A percentile compares a stretch with the other conserved stretches of the same genome.
phyloP scores from a whole-genome alignment of 2,888 invertebrate genomes.

The Odontocolon sp. region DNA sequence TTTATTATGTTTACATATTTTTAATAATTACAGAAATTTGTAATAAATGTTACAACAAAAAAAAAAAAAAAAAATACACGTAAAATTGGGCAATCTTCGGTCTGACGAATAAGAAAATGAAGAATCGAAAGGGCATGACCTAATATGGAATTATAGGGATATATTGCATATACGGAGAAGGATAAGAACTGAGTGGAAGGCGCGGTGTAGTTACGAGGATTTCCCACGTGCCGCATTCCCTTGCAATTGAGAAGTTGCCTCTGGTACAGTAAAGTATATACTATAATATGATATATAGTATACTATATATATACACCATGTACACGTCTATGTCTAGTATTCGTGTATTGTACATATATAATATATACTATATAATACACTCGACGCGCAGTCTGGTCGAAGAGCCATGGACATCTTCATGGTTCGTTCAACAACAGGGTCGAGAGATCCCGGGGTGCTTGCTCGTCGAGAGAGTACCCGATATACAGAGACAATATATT shows the following conservation, averaged over 20 bases:
- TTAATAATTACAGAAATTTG: too few relatives aligned
- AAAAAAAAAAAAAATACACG: neutral
- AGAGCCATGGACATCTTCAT: conserved; percentile 59
- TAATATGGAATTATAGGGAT: neutral
- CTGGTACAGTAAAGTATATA: conserved; percentile 1
- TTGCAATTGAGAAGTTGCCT: conserved; percentile 41
- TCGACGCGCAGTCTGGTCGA: conserved; percentile 47
- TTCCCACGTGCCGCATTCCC: conserved; percentile 55
- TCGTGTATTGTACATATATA: neutral
- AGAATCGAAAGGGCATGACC: neutral
- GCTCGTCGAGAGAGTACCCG: conserved; percentile 7
- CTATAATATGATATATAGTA: conserved; percentile 3
- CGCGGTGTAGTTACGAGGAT: conserved; percentile 10
- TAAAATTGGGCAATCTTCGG: too few relatives aligned
- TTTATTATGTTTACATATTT: too few relatives aligned
- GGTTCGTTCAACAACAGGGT: conserved; percentile 67
- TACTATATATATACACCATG: conserved; percentile 6
- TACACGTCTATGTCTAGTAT: neutral
- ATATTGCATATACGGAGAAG: neutral
- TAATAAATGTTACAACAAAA: neutral
- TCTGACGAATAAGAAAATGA: neutral
- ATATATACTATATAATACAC: conserved; percentile 23
- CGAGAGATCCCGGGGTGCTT: conserved; percentile 51
- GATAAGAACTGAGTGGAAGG: neutral
- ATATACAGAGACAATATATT: neutral